These are phyloP conservation scores for Temnothorax unifasciatus DNA, from an alignment of 2,888 invertebrate genomes.

Conservation along the genomic window DNA sequence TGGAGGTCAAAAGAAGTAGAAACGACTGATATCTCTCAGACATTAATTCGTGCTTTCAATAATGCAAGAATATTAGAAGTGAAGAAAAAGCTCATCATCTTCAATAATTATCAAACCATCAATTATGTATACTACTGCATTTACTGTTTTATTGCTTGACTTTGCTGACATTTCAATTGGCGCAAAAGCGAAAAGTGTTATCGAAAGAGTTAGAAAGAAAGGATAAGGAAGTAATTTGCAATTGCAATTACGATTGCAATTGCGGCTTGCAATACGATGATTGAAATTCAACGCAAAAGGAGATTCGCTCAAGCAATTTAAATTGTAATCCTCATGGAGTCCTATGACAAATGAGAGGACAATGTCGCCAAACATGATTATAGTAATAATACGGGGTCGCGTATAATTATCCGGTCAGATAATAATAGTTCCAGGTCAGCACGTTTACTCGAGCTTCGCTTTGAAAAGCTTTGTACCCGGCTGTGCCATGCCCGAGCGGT, in stretches of 20 bases:
- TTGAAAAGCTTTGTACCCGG: conserved; percentile 58
- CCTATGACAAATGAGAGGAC: conserved; percentile 33
- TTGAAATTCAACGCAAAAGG: conserved; percentile 17
- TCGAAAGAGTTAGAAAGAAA: neutral
- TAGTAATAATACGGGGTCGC: conserved; percentile 63
- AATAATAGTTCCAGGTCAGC: conserved; percentile 59
- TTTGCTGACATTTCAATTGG: neutral
- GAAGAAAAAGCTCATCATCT: neutral
- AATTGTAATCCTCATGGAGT: conserved; percentile 17
- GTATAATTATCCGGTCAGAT: conserved; percentile 70
- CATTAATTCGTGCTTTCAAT: conserved; percentile 6
- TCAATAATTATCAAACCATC: neutral
- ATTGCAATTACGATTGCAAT: neutral
- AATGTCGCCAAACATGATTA: conserved; percentile 54
- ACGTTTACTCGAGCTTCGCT: conserved; percentile 59
- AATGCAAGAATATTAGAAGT: conserved; percentile 1
- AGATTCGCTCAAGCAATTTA: conserved; percentile 22
- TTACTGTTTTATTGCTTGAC: neutral
- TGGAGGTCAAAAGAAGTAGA: conserved; percentile 57
- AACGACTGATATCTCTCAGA: neutral
- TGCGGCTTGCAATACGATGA: neutral
- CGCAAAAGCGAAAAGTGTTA: neutral
- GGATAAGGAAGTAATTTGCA: neutral
- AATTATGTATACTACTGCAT: neutral
- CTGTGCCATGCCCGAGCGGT: conserved; percentile 49